Conservation (phyloP, 2,113 vertebrate species). For the Ivindomyrus marchei region DNA sequence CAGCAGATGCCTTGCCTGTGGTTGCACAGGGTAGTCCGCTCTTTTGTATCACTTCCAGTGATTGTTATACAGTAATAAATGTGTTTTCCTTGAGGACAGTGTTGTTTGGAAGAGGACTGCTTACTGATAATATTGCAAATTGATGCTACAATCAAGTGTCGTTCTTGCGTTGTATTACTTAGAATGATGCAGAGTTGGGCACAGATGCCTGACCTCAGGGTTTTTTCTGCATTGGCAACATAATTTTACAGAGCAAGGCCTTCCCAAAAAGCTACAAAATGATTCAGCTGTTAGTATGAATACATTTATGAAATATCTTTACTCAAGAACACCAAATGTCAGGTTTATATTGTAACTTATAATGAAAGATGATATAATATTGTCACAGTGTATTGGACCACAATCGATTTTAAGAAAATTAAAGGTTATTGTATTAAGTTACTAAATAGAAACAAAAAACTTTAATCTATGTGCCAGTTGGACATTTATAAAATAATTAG, state of each 20-base stretch:
- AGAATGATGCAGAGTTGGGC: background rate
- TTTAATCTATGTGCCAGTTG: background rate
- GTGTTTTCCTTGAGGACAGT: background rate
- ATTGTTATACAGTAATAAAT: background rate
- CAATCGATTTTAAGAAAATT: background rate
- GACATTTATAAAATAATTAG: background rate
- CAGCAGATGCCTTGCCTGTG: constrained; percentile 63
- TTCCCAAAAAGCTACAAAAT: background rate
- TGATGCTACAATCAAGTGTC: background rate
- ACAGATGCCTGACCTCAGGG: background rate
- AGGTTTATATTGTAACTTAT: background rate
- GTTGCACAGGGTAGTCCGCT: constrained; percentile 59
- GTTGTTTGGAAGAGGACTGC: background rate
- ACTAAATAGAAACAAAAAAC: background rate
- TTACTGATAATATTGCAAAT: background rate
- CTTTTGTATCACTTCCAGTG: constrained; percentile 46
- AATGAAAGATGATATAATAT: background rate
- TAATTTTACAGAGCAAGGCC: background rate
- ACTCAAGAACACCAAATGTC: background rate
- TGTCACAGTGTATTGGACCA: background rate
- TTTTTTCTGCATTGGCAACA: background rate
- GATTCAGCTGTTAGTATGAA: background rate
- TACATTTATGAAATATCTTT: background rate
- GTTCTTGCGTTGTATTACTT: background rate
- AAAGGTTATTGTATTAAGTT: background rate